A percentile compares a stretch with the other conserved stretches of the same genome.
Evolutionary conservation across 2,888 invertebrate genomes (phyloP).

Genomic region (Marasmarcha lunaedactyla): DNA sequence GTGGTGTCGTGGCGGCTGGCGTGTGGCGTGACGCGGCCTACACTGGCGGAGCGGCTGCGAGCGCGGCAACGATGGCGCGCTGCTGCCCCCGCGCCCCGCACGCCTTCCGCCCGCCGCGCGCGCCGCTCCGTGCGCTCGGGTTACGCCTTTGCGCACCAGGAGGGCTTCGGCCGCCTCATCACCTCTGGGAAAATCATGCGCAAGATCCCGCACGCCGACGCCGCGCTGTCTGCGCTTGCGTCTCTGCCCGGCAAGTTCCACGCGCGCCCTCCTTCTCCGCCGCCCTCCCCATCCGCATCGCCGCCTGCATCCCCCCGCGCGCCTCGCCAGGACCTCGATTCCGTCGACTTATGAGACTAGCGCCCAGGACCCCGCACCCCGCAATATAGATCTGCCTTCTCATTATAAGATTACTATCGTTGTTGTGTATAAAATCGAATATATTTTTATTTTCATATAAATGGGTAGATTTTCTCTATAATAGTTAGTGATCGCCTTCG

Average conservation of each 20-base stretch:
- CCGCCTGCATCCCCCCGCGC: constrained; percentile 20
- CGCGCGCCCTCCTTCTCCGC: constrained; percentile 81
- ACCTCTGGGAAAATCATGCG: constrained; percentile 96
- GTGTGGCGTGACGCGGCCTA: constrained; percentile 90
- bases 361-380: neutral
- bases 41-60: constrained; percentile 91
- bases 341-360: constrained; percentile 75
- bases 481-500: too few relatives aligned
- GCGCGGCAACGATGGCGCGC: constrained; percentile 79
- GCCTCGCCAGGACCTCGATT: constrained; percentile 76
- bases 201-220: constrained; percentile 83
- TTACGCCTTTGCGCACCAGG: constrained; percentile 97
- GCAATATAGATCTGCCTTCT: neutral
- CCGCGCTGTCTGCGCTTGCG: constrained; percentile 74
- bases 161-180: constrained; percentile 96
- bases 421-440: too few relatives aligned
- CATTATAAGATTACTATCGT: too few relatives aligned
- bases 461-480: too few relatives aligned
- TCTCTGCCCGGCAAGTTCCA: constrained; percentile 71
- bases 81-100: constrained; percentile 83
- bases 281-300: constrained; percentile 76
- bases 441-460: too few relatives aligned
- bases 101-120: constrained; percentile 89
- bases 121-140: constrained; percentile 94
- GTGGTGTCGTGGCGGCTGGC: constrained; percentile 96